Evolutionary conservation across 2,113 vertebrate genomes (phyloP).

Genomic region (Nothocercus nigrocapillus): DNA sequence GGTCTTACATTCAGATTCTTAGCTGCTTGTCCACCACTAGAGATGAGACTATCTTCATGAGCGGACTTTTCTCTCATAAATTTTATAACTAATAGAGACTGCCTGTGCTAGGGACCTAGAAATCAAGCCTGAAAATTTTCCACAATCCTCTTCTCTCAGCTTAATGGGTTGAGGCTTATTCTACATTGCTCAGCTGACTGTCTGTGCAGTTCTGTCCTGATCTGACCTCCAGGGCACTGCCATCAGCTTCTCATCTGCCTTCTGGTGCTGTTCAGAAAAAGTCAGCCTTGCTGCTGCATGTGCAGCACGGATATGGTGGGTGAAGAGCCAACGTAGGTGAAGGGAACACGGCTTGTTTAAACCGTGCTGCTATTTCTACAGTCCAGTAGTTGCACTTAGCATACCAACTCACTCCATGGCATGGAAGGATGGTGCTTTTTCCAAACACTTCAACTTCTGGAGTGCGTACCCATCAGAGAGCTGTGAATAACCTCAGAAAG

Average conservation of each 20-base stretch:
- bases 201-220: background rate
- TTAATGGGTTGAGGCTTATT: background rate
- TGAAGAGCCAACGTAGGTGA: fast-evolving
- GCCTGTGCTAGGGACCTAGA: background rate
- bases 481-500: background rate
- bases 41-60: background rate
- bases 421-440: background rate
- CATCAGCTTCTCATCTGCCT: background rate
- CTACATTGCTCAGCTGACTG: background rate
- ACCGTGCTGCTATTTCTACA: background rate
- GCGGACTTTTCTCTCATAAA: background rate
- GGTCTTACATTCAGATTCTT: background rate
- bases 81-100: background rate
- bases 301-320: fast-evolving
- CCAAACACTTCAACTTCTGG: background rate
- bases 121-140: conserved; percentile 2
- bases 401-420: background rate
- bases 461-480: background rate
- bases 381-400: background rate
- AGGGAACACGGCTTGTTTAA: background rate
- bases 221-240: background rate
- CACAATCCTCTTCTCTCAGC: background rate
- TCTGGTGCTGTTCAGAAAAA: background rate
- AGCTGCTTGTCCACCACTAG: background rate
- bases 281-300: background rate